These are phyloP conservation scores for Rallus limicola DNA, from an alignment of 2,113 vertebrate species.

Conservation along the genomic window DNA sequence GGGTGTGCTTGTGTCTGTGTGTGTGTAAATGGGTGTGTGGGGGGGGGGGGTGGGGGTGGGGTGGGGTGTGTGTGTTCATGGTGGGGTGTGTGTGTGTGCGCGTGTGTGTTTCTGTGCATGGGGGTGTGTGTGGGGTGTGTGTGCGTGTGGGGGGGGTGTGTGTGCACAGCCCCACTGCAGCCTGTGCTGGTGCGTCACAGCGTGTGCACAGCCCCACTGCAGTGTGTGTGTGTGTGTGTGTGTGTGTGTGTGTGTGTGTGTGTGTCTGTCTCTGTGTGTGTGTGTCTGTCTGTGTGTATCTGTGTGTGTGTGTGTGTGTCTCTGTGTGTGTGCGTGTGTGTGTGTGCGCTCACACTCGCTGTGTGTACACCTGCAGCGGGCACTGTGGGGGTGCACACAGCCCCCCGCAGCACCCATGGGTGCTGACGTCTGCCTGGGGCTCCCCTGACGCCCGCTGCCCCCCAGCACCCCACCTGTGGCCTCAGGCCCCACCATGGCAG, in stretches of 20 bases:
- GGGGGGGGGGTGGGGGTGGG: too few species aligned
- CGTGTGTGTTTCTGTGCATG: too few species aligned
- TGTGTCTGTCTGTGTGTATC: too few species aligned
- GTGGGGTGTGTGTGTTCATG: too few species aligned
- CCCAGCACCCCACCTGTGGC: not conserved
- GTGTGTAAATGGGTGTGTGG: too few species aligned
- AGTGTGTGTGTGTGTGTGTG: accelerated
- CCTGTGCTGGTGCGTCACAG: not conserved
- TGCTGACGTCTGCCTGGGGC: not conserved
- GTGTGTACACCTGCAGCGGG: too few species aligned
- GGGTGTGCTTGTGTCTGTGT: too few species aligned
- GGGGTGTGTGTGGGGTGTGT: too few species aligned
- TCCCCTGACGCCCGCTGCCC: not conserved
- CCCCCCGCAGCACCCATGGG: accelerated
- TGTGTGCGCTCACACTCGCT: not conserved
- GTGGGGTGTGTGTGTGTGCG: accelerated
- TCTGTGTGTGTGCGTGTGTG: too few species aligned
- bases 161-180: not conserved
- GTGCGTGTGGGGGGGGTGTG: too few species aligned
- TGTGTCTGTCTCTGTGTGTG: too few species aligned
- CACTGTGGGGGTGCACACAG: not conserved
- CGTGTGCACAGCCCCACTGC: not conserved
- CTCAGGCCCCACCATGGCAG: accelerated
- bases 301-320: accelerated
- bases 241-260: too few species aligned